phyloP scores from a whole-genome alignment of 1,140 invertebrate genomes.

The Neotoxoptera formosana region DNA sequence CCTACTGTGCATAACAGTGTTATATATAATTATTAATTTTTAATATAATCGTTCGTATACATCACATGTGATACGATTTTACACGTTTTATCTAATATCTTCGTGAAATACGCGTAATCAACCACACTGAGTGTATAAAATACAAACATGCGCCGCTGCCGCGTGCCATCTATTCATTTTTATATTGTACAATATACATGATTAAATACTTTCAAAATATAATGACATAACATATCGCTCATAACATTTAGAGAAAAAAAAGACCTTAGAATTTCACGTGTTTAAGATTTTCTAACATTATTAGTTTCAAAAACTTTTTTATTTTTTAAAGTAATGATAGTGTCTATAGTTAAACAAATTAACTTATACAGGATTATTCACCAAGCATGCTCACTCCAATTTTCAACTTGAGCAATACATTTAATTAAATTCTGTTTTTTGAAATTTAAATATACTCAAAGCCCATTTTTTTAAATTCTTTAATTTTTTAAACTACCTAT shows the following conservation, averaged over 20 bases:
- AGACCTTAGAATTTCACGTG: neutral
- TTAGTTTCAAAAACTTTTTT: neutral
- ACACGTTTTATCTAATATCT: neutral
- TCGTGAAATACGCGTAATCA: neutral
- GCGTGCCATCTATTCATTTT: neutral
- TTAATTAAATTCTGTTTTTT: no score
- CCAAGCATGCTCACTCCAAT: no score
- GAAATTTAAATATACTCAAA: no score
- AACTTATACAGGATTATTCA: no score
- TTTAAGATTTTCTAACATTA: neutral
- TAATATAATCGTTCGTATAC: neutral
- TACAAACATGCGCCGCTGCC: neutral
- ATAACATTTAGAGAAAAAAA: neutral
- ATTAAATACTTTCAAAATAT: neutral
- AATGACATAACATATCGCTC: no score
- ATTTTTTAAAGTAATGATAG: neutral
- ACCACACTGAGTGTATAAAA: neutral
- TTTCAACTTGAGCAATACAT: no score
- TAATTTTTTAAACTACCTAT: no score
- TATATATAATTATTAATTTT: neutral
- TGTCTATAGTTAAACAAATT: neutral
- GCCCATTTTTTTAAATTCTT: no score
- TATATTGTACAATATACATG: no score
- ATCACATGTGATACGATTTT: neutral
- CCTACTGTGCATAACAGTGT: neutral